Evolutionary conservation across 2,888 invertebrate genomes (phyloP).

Genomic region (Anticlea derivata): DNA sequence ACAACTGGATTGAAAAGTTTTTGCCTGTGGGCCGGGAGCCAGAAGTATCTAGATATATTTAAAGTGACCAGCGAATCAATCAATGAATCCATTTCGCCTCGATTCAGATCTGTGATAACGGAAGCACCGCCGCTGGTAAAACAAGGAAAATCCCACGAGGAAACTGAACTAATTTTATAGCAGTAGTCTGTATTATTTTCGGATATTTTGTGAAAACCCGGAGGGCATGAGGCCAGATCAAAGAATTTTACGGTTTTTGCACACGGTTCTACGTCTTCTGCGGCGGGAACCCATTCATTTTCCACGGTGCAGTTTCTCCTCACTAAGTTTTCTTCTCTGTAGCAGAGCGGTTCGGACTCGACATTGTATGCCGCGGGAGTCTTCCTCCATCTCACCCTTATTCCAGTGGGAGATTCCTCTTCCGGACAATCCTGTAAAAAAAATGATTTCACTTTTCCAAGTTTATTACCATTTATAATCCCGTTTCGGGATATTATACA

Average conservation of each 20-base stretch:
- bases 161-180: slow-evolving; percentile 54
- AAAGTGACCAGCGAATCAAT: slow-evolving; percentile 51
- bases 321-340: slow-evolving; percentile 50
- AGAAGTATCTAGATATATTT: slow-evolving; percentile 59
- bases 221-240: slow-evolving; percentile 60
- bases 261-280: slow-evolving; percentile 55
- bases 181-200: slow-evolving; percentile 59
- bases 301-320: slow-evolving; percentile 62
- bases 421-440: slow-evolving; percentile 60
- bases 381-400: slow-evolving; percentile 61
- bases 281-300: slow-evolving; percentile 56
- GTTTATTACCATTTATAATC: too few species aligned
- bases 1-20: slow-evolving; percentile 67
- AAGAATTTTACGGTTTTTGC: slow-evolving; percentile 51
- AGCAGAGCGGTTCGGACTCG: slow-evolving; percentile 63
- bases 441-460: neutral
- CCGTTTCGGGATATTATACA: too few species aligned
- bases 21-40: slow-evolving; percentile 78
- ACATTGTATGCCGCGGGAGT: slow-evolving; percentile 51
- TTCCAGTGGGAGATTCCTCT: slow-evolving; percentile 56
- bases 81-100: slow-evolving; percentile 53
- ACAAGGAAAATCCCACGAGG: slow-evolving; percentile 68
- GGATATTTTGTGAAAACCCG: slow-evolving; percentile 60
- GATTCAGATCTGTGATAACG: slow-evolving; percentile 62
- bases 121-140: slow-evolving; percentile 67